Percentiles rank a stretch among this genome's conserved stretches.
These are phyloP conservation scores for Sialia sialis DNA, from an alignment of 2,113 vertebrate genomes.

Conservation along the genomic window DNA sequence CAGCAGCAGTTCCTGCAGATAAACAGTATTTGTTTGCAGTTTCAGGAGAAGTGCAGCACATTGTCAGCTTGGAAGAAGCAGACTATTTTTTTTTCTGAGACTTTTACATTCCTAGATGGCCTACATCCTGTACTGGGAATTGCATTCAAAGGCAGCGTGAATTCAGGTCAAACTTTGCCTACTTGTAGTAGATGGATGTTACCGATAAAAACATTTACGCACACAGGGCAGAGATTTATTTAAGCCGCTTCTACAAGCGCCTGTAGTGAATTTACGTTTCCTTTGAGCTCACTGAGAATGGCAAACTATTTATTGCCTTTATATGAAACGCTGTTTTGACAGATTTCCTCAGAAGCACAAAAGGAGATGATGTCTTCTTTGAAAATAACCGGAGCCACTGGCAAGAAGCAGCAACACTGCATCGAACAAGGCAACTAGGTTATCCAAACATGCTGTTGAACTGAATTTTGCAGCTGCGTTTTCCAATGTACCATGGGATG, in stretches of 20 bases:
- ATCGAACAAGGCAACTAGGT: background rate
- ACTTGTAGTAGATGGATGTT: background rate
- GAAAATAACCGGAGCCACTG: background rate
- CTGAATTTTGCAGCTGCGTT: slow-evolving; percentile 47
- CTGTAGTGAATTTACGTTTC: background rate
- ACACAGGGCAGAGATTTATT: background rate
- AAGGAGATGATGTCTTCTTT: background rate
- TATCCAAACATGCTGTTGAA: slow-evolving; percentile 34
- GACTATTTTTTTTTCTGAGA: background rate
- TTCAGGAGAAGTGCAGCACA: background rate
- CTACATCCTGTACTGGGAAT: background rate
- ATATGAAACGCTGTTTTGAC: slow-evolving; percentile 36
- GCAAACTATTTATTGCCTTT: background rate
- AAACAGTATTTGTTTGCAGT: background rate
- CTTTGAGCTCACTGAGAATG: background rate
- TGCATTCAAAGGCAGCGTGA: background rate
- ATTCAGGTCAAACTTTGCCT: slow-evolving; percentile 4
- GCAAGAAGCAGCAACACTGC: background rate
- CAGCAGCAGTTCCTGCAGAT: background rate
- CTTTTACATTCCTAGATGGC: background rate
- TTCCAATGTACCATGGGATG: slow-evolving; percentile 86
- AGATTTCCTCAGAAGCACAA: slow-evolving; percentile 47
- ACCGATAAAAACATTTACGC: background rate
- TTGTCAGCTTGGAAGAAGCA: background rate
- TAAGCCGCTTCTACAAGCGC: background rate